Base-by-base conservation (phyloP, 2,888 invertebrate species). In the Euplagia quadripunctaria region DNA sequence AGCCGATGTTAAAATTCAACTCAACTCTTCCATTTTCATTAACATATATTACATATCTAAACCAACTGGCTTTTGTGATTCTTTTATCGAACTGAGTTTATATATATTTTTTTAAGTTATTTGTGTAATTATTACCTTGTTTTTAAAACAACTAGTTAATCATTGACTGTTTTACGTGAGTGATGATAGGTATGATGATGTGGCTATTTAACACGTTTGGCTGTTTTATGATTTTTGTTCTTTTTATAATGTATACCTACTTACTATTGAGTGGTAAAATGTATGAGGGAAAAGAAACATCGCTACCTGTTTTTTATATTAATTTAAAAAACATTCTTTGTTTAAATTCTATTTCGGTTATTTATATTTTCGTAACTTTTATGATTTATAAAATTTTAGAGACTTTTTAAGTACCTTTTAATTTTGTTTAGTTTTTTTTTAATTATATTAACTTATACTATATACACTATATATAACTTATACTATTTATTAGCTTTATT, bases 1-100 rank as follows among this genome's bases (percentile, higher is more conserved):
- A 72, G 71, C 20, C 63, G 71, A 77, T 80, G 58, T 75, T 81
- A 68, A 71, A 73, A 76, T 72, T 74, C 58, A 58, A 77, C 42
- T 68, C 64, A 65, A 69, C 72, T 72, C n/a, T 68, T 66, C 65
- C 43, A 68, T 63, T 73, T 65, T 31, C 71, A 73, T 72, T 82
- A 72, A 63, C n/a, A 72, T 70, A 61, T 14, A 43, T 68, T 58
- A 3, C 42, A 20, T 70, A 66, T 31, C 4, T 66, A 64, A 68
- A 68, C 58, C 49, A 64, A 68, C 68, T 42, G 58, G 20, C 11
- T 67, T 43, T 72, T 41, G n/a, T 68, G 55, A 70, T 43, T 70
- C 52, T 2, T 49, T 70, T 63, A 74, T 68, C 20, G 68, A 58
- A 20, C 67, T 12, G 41, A 49, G 14, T 41, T 67, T 52, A 20